Conservation (phyloP, 2,888 invertebrate genomes). For the Mimas tiliae region DNA sequence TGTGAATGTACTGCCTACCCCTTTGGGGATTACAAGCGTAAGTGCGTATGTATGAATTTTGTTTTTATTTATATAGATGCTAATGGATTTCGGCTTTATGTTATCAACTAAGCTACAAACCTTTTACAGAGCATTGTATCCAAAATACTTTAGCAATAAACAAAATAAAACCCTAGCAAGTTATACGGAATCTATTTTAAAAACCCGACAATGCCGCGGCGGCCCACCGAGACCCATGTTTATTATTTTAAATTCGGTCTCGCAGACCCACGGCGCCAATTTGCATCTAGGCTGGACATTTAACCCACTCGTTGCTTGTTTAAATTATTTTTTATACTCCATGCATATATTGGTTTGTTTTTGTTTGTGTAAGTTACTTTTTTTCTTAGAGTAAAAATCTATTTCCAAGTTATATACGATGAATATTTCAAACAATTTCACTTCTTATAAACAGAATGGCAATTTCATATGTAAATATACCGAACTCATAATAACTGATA, state of each 20-base stretch:
- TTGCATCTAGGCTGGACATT: conserved; percentile 39
- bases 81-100: too few species aligned
- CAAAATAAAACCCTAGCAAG: not conserved
- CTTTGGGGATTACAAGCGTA: too few species aligned
- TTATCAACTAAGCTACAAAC: too few species aligned
- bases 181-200: conserved; percentile 2
- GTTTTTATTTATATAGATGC: too few species aligned
- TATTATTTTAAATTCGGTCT: conserved; percentile 47
- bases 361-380: not conserved
- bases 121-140: too few species aligned
- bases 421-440: too few species aligned
- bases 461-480: too few species aligned
- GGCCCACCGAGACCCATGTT: conserved; percentile 30
- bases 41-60: too few species aligned
- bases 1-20: too few species aligned
- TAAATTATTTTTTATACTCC: conserved; percentile 14
- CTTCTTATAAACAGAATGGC: too few species aligned
- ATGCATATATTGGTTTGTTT: conserved; percentile 12
- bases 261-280: conserved; percentile 41
- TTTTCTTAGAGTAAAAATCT: not conserved
- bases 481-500: too few species aligned
- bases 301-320: conserved; percentile 20
- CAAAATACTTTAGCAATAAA: too few species aligned
- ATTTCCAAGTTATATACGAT: not conserved
- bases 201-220: conserved; percentile 21